Conservation (phyloP, 2,113 vertebrate species). For the Melanerpes aurifrons region DNA sequence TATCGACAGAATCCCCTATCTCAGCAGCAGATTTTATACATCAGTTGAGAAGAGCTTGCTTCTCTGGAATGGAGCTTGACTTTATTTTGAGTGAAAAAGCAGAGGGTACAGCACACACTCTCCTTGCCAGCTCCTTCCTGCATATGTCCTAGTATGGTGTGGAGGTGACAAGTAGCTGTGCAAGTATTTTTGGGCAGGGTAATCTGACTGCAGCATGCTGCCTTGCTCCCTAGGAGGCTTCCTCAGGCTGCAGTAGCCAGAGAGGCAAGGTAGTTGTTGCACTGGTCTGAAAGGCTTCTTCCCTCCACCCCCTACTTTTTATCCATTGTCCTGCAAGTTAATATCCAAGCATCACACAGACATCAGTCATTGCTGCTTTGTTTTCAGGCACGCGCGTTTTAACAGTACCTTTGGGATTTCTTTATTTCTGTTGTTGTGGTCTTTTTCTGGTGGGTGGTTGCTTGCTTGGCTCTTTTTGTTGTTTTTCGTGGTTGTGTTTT, state of each 20-base stretch:
- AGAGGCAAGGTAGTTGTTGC: not conserved
- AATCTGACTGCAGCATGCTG: not conserved
- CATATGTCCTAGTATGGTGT: not conserved
- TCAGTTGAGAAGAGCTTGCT: not conserved
- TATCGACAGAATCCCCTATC: conserved; percentile 14
- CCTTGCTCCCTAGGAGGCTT: not conserved
- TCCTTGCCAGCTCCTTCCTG: not conserved
- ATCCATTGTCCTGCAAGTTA: not conserved
- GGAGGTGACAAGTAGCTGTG: not conserved
- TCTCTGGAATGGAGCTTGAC: conserved; percentile 5
- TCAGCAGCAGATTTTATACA: conserved; percentile 46
- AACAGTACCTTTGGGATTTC: not conserved
- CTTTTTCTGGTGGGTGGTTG: not conserved
- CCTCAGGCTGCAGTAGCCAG: not conserved
- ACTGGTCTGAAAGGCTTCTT: not conserved
- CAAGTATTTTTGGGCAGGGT: not conserved
- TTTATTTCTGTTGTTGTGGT: not conserved
- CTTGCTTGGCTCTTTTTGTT: not conserved
- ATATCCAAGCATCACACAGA: not conserved
- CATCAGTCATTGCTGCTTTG: not conserved
- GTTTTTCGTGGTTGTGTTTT: no score
- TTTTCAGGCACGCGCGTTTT: not conserved
- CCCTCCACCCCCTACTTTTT: not conserved
- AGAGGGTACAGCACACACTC: not conserved
- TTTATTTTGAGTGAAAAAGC: conserved; percentile 47